phyloP scores from a whole-genome alignment of 2,113 vertebrate species.

The Zeus faber region DNA sequence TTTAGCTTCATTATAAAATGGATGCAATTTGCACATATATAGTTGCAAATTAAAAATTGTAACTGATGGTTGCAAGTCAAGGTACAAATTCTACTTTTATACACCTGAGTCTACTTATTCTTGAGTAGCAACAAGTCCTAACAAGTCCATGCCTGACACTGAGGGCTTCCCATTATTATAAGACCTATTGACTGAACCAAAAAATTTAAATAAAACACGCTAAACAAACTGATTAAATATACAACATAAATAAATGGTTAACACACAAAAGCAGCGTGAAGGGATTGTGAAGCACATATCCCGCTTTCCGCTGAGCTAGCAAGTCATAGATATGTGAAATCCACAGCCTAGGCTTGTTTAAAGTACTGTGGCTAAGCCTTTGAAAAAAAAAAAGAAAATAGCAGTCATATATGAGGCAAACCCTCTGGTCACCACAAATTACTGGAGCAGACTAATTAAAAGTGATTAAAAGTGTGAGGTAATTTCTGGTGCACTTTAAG shows the following conservation, averaged over 20 bases:
- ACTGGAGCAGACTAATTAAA: no score
- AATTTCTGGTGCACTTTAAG: slow-evolving; percentile 23
- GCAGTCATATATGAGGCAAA: slow-evolving; percentile 19
- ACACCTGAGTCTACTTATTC: no score
- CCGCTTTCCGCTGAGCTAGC: slow-evolving; percentile 31
- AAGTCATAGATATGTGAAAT: slow-evolving; percentile 21
- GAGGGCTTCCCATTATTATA: background rate
- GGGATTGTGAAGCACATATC: slow-evolving; percentile 12
- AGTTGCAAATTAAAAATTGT: no score
- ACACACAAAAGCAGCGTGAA: no score
- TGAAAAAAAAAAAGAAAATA: slow-evolving; percentile 16
- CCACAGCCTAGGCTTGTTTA: background rate
- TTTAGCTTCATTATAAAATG: background rate
- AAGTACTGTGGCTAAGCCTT: slow-evolving; percentile 11
- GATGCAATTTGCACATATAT: background rate
- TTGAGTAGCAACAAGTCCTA: background rate
- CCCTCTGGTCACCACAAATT: slow-evolving; percentile 23
- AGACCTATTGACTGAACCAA: no score
- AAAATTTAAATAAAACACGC: no score
- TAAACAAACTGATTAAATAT: no score
- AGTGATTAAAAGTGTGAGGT: no score
- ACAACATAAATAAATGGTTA: no score
- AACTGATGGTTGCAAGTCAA: no score
- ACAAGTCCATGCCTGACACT: background rate
- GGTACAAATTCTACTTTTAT: background rate